Conservation (phyloP, 1,140 invertebrate genomes). For the Drosophila neocordata region DNA sequence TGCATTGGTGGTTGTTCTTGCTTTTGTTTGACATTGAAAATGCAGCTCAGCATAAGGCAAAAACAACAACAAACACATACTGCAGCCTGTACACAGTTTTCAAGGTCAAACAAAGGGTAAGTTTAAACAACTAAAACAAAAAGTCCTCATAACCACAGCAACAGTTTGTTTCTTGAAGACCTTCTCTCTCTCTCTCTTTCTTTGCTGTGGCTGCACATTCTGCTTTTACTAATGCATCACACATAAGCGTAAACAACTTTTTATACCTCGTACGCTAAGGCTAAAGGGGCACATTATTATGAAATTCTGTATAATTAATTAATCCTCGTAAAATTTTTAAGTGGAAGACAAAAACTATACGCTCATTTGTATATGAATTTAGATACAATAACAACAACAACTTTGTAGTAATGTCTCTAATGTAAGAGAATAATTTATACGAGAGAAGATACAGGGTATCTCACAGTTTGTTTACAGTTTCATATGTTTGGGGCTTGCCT, state of each 20-base stretch:
- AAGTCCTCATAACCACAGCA: constrained; percentile 37
- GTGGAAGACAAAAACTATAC: no score
- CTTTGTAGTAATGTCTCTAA: no score
- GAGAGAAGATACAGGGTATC: background rate
- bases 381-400: no score
- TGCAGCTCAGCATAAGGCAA: constrained; percentile 52
- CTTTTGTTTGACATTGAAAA: constrained; percentile 70
- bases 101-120: constrained; percentile 74
- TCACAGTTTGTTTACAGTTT: background rate
- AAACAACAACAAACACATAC: constrained; percentile 54
- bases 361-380: no score
- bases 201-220: background rate
- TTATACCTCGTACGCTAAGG: background rate
- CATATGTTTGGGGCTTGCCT: background rate
- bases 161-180: constrained; percentile 57
- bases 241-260: constrained; percentile 2
- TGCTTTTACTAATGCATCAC: constrained; percentile 6
- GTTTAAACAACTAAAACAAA: constrained; percentile 5
- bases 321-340: no score
- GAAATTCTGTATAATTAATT: no score
- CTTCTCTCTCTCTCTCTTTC: constrained; percentile 15
- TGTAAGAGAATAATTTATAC: no score
- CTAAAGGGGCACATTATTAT: background rate
- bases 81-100: constrained; percentile 68
- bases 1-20: constrained; percentile 45